Evolutionary conservation across 2,797 vertebrate species (phyloP).

Genomic region (Loris lydekkerianus): DNA sequence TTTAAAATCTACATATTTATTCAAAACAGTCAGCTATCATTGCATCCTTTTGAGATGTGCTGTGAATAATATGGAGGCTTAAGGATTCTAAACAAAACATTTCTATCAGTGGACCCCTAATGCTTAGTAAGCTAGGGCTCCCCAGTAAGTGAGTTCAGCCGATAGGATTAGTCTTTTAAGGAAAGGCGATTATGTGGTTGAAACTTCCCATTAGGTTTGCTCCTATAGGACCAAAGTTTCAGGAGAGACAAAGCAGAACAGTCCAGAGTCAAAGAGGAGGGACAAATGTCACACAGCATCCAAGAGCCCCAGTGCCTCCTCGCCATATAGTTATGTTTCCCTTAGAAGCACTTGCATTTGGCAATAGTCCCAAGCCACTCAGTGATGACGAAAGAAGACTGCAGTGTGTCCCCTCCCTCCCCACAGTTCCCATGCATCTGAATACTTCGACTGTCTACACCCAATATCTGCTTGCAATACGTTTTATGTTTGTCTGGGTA

Average conservation of each 20-base stretch:
- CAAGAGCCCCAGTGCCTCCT: not conserved
- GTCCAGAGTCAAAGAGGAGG: not conserved
- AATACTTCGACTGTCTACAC: not conserved
- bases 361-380: not conserved
- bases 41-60: not conserved
- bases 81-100: not conserved
- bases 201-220: not conserved
- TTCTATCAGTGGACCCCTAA: not conserved
- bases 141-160: not conserved
- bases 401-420: not conserved
- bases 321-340: not conserved
- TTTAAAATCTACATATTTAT: slow-evolving; percentile 77
- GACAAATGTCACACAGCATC: not conserved
- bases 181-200: not conserved
- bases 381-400: not conserved
- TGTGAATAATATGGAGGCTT: not conserved
- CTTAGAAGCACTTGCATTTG: not conserved
- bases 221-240: not conserved
- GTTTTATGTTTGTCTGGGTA: slow-evolving; percentile 18
- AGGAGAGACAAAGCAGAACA: not conserved
- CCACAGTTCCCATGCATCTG: not conserved
- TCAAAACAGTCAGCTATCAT: slow-evolving; percentile 54
- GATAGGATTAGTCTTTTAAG: not conserved
- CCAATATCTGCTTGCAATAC: not conserved
- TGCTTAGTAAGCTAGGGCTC: rapidly evolving